Evolutionary conservation across 2,888 invertebrate species (phyloP).

Genomic region (Aspidiotus destructor): DNA sequence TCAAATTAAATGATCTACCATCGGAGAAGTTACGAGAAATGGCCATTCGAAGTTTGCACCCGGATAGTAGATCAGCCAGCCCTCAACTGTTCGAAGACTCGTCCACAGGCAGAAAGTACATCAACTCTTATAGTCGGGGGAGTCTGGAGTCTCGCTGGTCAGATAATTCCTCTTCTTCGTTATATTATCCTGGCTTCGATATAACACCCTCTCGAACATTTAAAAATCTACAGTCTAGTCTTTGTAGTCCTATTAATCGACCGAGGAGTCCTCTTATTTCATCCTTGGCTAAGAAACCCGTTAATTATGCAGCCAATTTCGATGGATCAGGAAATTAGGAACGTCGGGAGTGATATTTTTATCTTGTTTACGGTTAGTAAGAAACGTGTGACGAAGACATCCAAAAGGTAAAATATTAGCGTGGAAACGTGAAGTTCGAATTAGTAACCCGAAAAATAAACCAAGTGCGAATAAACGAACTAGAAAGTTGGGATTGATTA

Average conservation of each 20-base stretch:
- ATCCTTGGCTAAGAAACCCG: neutral
- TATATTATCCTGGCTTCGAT: slow-evolving; percentile 42
- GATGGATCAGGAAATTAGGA: too few species aligned
- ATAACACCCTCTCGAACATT: slow-evolving; percentile 52
- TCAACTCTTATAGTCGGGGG: slow-evolving; percentile 14
- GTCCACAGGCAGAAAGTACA: neutral
- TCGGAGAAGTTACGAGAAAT: slow-evolving; percentile 52
- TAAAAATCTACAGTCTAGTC: slow-evolving; percentile 44
- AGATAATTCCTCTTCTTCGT: slow-evolving; percentile 30
- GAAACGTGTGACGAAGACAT: too few species aligned
- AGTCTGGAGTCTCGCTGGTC: slow-evolving; percentile 38
- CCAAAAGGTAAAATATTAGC: too few species aligned
- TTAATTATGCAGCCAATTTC: too few species aligned
- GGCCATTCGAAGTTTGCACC: slow-evolving; percentile 49
- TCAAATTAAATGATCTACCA: slow-evolving; percentile 48
- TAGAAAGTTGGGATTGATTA: too few species aligned
- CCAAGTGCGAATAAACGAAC: too few species aligned
- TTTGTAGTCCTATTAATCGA: slow-evolving; percentile 12
- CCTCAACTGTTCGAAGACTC: slow-evolving; percentile 5
- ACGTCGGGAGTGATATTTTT: too few species aligned
- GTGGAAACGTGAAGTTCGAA: too few species aligned
- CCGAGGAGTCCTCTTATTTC: slow-evolving; percentile 18
- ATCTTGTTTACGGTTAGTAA: too few species aligned
- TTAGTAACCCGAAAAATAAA: too few species aligned
- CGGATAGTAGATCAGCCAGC: slow-evolving; percentile 42